Conservation (phyloP, 2,888 invertebrate species). For the Acrobeloides nanus region DNA sequence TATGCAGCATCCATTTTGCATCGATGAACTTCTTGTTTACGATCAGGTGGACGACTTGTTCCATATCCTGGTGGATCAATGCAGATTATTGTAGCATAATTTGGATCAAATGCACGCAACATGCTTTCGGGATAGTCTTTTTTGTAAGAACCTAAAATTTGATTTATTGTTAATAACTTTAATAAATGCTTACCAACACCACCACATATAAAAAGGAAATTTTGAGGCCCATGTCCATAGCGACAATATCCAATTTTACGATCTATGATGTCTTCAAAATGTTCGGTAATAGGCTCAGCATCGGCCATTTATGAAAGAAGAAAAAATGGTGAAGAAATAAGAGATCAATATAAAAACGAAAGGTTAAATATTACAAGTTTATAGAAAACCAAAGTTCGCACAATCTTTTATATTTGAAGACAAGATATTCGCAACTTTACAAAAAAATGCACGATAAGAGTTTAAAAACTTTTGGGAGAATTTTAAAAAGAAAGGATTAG, state of each 20-base stretch:
- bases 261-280: constrained; percentile 18
- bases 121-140: constrained; percentile 47
- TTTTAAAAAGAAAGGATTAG: no score
- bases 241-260: constrained; percentile 27
- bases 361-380: no score
- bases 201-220: constrained; percentile 31
- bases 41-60: constrained; percentile 43
- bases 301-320: no score
- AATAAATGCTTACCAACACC: constrained; percentile 22
- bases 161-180: constrained; percentile 4
- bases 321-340: no score
- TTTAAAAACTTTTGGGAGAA: no score
- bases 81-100: constrained; percentile 41
- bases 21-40: constrained; percentile 45
- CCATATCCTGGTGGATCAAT: constrained; percentile 52
- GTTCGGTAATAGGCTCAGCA: constrained; percentile 18
- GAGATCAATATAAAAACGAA: no score
- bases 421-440: no score
- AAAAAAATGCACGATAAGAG: no score
- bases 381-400: no score
- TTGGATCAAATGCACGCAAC: constrained; percentile 43
- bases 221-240: constrained; percentile 29
- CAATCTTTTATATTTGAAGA: no score
- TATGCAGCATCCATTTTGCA: constrained; percentile 46
- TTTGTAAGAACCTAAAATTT: constrained; percentile 36